These are phyloP conservation scores for Morone chrysops DNA, from an alignment of 2,113 vertebrate genomes.

Conservation along the genomic window DNA sequence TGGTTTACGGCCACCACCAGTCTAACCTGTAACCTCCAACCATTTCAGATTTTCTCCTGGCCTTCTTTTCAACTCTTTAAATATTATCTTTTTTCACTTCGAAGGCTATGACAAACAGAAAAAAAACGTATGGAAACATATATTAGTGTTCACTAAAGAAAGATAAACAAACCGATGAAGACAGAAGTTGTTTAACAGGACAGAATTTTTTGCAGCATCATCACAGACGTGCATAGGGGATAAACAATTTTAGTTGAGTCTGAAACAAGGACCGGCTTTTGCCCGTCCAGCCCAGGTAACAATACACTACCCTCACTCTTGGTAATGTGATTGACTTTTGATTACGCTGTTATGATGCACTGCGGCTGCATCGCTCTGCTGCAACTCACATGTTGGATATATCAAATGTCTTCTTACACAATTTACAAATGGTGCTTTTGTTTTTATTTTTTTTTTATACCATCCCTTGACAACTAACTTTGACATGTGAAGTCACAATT, in stretches of 20 bases:
- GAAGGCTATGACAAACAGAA: not conserved
- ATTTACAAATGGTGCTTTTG: not conserved
- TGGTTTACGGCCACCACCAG: not conserved
- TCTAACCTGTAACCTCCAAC: not conserved
- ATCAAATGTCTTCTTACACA: conserved; percentile 4
- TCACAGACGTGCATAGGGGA: not conserved
- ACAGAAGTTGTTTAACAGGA: conserved; percentile 2
- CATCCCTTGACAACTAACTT: not conserved
- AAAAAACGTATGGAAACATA: not conserved
- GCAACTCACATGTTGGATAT: conserved; percentile 9
- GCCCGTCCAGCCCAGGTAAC: not conserved
- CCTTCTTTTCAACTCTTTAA: not conserved
- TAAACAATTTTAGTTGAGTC: not conserved
- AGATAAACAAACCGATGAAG: not conserved
- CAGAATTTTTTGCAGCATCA: conserved; percentile 29
- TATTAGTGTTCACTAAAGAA: not conserved
- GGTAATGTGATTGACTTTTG: conserved; percentile 40
- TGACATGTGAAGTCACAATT: not conserved
- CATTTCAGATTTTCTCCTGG: conserved; percentile 1
- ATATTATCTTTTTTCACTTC: not conserved
- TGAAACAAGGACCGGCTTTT: not conserved
- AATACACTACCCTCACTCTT: conserved; percentile 25
- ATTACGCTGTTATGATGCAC: conserved; percentile 15
- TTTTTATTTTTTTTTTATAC: not conserved
- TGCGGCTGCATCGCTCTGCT: conserved; percentile 27